A percentile compares a stretch with the other conserved stretches of the same genome.
phyloP scores from a whole-genome alignment of 2,113 vertebrate species.

The Etheostoma cragini region DNA sequence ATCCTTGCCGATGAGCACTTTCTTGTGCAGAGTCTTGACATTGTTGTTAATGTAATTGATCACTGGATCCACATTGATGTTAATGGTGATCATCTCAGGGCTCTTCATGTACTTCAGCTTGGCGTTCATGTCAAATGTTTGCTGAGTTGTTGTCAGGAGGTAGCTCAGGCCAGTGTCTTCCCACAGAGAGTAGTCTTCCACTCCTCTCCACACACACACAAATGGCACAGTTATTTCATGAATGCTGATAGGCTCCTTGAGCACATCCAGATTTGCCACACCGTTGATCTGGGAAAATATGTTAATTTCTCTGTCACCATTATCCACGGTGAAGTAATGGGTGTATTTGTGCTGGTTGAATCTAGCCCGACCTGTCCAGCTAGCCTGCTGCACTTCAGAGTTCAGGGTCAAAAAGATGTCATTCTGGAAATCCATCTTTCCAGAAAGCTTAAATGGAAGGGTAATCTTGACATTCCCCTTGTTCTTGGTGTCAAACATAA shows the following conservation, averaged over 20 bases:
- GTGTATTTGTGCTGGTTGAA: conserved; percentile 93
- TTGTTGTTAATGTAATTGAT: conserved; percentile 82
- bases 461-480: conserved; percentile 87
- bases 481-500: conserved; percentile 86
- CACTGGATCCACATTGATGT: conserved; percentile 82
- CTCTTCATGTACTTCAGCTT: conserved; percentile 90
- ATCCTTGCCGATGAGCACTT: conserved; percentile 81
- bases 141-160: conserved; percentile 88
- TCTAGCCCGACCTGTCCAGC: conserved; percentile 86
- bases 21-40: conserved; percentile 75
- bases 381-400: conserved; percentile 83
- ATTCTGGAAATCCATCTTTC: conserved; percentile 91
- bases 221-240: conserved; percentile 87
- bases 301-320: conserved; percentile 83
- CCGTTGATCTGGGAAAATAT: conserved; percentile 84
- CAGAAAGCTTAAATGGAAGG: conserved; percentile 87
- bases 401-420: conserved; percentile 86
- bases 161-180: conserved; percentile 84
- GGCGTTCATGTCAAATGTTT: conserved; percentile 89
- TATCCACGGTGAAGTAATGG: conserved; percentile 87
- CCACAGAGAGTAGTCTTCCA: conserved; percentile 88
- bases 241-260: conserved; percentile 85
- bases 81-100: conserved; percentile 85
- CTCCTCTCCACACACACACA: conserved; percentile 72
- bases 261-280: conserved; percentile 90